Evolutionary conservation across 2,888 invertebrate species (phyloP), one percentile per base, ranked within the genome.

Genomic region (Himalopsyche kuldschensis): DNA sequence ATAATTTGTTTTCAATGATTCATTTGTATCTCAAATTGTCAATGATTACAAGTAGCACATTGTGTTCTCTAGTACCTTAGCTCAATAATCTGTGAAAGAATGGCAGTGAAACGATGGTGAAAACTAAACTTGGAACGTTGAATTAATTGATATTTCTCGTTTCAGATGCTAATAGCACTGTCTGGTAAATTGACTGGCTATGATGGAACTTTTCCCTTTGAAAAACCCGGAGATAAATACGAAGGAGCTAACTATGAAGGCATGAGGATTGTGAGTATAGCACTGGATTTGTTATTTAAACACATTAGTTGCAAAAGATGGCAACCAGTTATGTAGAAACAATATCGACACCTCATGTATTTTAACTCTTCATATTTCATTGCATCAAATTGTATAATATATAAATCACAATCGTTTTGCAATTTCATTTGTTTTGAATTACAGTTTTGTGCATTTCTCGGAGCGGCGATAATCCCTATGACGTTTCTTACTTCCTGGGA

Each of bases 201-300:
- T 89, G 96, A 98, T 93, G 99, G 98, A 1, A 96, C 93, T 85
- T 99, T 97, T 92, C 94, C 97, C 0, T 99, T 98, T 91, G 97
- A 97, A 88, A 98, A 98, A 90, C 99, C 98, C 0, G 98, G 98
- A 1, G 98, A 98, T 89, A 97, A 97, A 89, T 99, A 97, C 90
- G 96, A 96, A 87, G 96, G 96, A 86, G 95, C 96, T 0, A 94
- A 93, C 86, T 98, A 98, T 89, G 91, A 97, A 87, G 98, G 98
- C 86, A 99, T 99, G 98, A 93, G 98, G 92, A 91, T 97, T 88
- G 97, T 97, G 91, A 94, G 94, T 91, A 82, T 11, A 77, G 15
- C 41, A 11, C 6, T 15, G 27, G 32, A 31, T 76, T 30, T 17
- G 6, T 75, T 3, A 27, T 30, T 31, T 31, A 17, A 30, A 30